These are phyloP conservation scores for Stenopsyche tienmushanensis DNA, from an alignment of 1,140 invertebrate genomes.

Conservation along the genomic window DNA sequence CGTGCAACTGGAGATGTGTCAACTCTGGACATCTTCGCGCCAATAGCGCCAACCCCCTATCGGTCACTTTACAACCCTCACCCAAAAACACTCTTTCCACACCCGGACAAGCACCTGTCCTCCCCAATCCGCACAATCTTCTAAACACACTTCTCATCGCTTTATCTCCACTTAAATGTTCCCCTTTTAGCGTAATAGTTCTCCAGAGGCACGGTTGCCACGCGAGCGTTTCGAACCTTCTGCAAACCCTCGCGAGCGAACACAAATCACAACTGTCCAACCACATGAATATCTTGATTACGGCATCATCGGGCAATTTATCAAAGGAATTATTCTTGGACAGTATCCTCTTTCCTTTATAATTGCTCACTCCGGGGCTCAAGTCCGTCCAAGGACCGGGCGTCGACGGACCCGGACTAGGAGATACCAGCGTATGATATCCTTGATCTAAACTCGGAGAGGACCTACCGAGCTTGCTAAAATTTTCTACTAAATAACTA, in stretches of 20 bases:
- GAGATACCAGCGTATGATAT: conserved; percentile 68
- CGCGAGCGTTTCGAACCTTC: conserved; percentile 72
- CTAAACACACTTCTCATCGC: conserved; percentile 66
- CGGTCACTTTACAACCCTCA: conserved; percentile 73
- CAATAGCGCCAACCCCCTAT: conserved; percentile 69
- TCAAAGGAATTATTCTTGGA: conserved; percentile 53
- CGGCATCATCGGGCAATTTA: conserved; percentile 56
- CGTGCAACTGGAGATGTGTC: conserved; percentile 69
- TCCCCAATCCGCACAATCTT: conserved; percentile 59
- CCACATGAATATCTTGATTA: conserved; percentile 69
- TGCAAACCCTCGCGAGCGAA: conserved; percentile 71
- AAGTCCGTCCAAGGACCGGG: conserved; percentile 45
- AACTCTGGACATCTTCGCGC: conserved; percentile 72
- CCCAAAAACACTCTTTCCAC: conserved; percentile 68
- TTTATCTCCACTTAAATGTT: conserved; percentile 66
- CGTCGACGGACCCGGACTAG: conserved; percentile 51
- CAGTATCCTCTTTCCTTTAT: conserved; percentile 38
- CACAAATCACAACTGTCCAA: conserved; percentile 75
- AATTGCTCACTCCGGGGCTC: conserved; percentile 35
- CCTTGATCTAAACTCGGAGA: conserved; percentile 65
- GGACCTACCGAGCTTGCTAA: conserved; percentile 50
- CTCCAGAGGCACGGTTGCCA: conserved; percentile 81
- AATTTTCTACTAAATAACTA: conserved; percentile 49
- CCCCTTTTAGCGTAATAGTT: conserved; percentile 64
- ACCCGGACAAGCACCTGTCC: conserved; percentile 60